A percentile compares a stretch with the other conserved stretches of the same genome.
Evolutionary conservation across 2,797 vertebrate species (phyloP).

Genomic region (Bryconaethiops microstoma): DNA sequence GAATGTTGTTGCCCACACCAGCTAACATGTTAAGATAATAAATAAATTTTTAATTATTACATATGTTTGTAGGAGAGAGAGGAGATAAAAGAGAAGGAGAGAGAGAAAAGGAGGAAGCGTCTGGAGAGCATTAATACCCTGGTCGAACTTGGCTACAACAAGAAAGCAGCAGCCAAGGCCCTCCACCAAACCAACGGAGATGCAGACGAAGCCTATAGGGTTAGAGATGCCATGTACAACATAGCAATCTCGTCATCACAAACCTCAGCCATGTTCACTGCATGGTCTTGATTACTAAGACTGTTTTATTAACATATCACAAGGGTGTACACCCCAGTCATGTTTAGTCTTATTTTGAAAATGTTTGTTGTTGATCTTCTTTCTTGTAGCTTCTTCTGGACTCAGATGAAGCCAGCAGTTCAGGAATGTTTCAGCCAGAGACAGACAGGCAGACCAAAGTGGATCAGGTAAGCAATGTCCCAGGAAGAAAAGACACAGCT

Average conservation of each 20-base stretch:
- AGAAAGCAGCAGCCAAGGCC: conserved; percentile 81
- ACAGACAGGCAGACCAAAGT: conserved; percentile 55
- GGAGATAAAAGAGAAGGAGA: conserved; percentile 85
- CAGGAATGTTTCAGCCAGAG: conserved; percentile 38
- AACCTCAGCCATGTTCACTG: no score
- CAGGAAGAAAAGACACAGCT: not conserved
- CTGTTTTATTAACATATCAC: no score
- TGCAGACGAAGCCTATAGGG: conserved; percentile 82
- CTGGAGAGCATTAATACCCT: conserved; percentile 78
- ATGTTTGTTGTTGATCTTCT: not conserved
- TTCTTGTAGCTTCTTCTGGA: conserved; percentile 71
- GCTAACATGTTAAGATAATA: no score
- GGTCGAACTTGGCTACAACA: conserved; percentile 81
- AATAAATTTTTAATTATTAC: no score
- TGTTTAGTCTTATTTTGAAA: not conserved
- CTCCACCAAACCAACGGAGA: conserved; percentile 81
- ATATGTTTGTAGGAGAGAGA: conserved; percentile 52
- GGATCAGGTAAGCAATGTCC: conserved; percentile 65
- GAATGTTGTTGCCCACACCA: no score
- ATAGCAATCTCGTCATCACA: not conserved
- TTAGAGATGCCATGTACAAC: conserved; percentile 53
- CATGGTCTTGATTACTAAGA: not conserved
- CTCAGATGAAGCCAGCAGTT: conserved; percentile 50
- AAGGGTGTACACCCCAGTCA: not conserved
- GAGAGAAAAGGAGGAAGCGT: conserved; percentile 76